Evolutionary conservation across 2,797 vertebrate species (phyloP), one percentile per base, ranked within the genome.

Genomic region (Syngnathus rostellatus): DNA sequence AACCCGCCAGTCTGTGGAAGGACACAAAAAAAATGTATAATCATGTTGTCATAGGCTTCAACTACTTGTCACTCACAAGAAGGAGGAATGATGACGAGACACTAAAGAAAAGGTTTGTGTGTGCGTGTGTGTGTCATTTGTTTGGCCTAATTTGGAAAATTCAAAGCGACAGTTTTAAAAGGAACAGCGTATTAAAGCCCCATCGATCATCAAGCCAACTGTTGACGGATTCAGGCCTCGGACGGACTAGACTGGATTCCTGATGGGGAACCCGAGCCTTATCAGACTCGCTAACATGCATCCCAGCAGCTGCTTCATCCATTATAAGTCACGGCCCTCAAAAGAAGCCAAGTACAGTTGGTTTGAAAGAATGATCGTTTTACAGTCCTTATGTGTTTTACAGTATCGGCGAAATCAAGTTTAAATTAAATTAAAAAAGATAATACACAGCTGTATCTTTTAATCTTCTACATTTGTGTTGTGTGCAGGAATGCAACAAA

Each of bases 71-170:
- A 57, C 25, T 57, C 53, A 16, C 25, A 57, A 57, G 54, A 55
- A 25, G 1, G 2, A 31, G 25, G 25, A 37, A 57, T 6, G 5
- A n/a, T 37, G 54, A 57, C 2, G 5, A 37, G 54, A 16, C 9
- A 37, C 5, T 16, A 5, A 31, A 57, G 12, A 25, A 7, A 25
- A 25, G 10, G 11, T 16, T n/a, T 50, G 19, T 50, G 8, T 21
- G 51, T 12, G 2, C 17, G 54, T 31, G 51, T 12, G 2, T 37
- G 54, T 31, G 11, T 37, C 6, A 57, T 57, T 88, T 89, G 79
- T 88, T 88, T 90, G 83, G 78, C 82, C 87, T 92, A 89, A 95
- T 96, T 92, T 93, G 87, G 90, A 85, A 93, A 93, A 94, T 91
- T 88, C 87, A 88, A 61, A 8, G 81, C 83, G 92, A 92, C 93